phyloP scores from a whole-genome alignment of 2,888 invertebrate genomes.

The Sinotaia quadrata region DNA sequence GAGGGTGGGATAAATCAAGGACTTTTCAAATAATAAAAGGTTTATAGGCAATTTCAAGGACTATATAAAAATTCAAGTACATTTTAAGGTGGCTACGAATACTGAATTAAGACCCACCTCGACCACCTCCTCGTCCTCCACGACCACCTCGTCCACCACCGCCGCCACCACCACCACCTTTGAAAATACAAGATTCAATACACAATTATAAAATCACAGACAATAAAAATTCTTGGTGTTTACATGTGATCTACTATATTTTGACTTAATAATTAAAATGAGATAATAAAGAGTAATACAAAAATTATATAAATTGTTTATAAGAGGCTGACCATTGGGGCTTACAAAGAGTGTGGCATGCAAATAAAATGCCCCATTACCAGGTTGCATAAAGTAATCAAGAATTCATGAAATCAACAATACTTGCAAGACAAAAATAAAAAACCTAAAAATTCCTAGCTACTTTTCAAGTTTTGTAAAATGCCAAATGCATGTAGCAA shows the following conservation, averaged over 20 bases:
- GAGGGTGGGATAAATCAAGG: not conserved
- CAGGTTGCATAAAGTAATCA: too few species aligned
- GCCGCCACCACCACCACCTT: constrained; percentile 27
- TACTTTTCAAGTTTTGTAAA: too few species aligned
- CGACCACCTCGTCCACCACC: constrained; percentile 37
- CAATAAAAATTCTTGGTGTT: not conserved
- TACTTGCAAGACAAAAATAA: too few species aligned
- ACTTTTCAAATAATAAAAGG: too few species aligned
- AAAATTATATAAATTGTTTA: too few species aligned
- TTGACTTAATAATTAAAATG: not conserved
- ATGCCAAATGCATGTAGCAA: too few species aligned
- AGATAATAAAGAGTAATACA: not conserved
- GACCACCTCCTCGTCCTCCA: constrained; percentile 34
- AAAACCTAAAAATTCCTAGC: too few species aligned
- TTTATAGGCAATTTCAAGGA: too few species aligned
- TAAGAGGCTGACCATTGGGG: too few species aligned
- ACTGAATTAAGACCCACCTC: constrained; percentile 7
- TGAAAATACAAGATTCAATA: not conserved
- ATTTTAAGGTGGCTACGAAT: not conserved
- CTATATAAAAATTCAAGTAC: not conserved
- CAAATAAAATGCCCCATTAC: too few species aligned
- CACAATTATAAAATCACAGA: not conserved
- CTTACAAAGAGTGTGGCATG: too few species aligned
- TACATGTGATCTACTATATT: not conserved
- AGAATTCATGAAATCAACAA: too few species aligned